Evolutionary conservation across 1,140 invertebrate genomes (phyloP).

Genomic region (Teleopsis dalmanni): DNA sequence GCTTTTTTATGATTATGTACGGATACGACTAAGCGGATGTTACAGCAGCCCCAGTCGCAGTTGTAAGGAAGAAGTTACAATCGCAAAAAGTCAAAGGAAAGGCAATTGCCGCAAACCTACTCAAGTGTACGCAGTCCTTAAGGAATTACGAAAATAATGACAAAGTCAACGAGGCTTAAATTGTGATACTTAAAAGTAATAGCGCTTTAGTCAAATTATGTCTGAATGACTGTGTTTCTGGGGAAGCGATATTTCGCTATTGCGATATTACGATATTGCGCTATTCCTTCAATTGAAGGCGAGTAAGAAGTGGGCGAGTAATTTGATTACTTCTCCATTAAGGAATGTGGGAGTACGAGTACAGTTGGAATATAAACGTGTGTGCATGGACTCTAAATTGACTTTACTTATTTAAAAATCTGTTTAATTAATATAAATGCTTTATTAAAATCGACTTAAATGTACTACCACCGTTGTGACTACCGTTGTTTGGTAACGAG

Average conservation of each 20-base stretch:
- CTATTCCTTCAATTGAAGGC: not conserved
- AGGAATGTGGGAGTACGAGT: not conserved
- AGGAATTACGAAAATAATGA: not conserved
- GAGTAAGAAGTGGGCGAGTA: not conserved
- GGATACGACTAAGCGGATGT: not conserved
- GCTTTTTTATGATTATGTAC: not conserved
- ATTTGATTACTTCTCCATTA: not conserved
- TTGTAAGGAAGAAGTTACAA: conserved; percentile 3
- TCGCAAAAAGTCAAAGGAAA: conserved; percentile 35
- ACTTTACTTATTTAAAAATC: too few relatives aligned
- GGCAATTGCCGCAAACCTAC: conserved; percentile 34
- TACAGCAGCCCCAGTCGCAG: not conserved
- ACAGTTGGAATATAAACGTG: not conserved
- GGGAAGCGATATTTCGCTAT: not conserved
- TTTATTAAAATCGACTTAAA: too few relatives aligned
- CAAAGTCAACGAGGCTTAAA: conserved; percentile 15
- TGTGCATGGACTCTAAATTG: not conserved
- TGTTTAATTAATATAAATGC: too few relatives aligned
- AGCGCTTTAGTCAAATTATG: conserved; percentile 12
- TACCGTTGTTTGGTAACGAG: too few relatives aligned
- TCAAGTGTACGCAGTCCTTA: conserved; percentile 37
- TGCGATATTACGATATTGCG: not conserved
- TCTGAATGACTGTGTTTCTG: not conserved
- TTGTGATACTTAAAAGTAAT: conserved; percentile 31
- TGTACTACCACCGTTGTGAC: too few relatives aligned